phyloP scores from a whole-genome alignment of 1,140 invertebrate species.

The Caenorhabditis remanei region DNA sequence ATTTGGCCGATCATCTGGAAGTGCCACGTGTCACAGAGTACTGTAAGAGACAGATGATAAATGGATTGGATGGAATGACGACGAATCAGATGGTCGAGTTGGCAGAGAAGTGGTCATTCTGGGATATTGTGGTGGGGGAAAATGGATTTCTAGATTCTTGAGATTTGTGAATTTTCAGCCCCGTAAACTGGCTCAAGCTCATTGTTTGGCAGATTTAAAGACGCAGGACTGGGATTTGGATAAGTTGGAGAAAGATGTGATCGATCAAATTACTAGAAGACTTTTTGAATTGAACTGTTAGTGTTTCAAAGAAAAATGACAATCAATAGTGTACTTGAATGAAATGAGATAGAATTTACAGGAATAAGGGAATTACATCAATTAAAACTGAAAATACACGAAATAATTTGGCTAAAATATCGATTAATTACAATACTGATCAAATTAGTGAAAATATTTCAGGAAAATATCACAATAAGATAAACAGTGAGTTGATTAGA shows the following conservation, averaged over 20 bases:
- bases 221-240: conserved; percentile 12
- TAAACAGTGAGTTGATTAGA: no score
- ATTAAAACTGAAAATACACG: no score
- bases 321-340: no score
- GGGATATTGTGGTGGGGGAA: neutral
- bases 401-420: no score
- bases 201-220: neutral
- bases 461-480: no score
- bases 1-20: neutral
- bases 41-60: neutral
- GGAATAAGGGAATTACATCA: no score
- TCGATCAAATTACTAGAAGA: neutral
- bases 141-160: neutral
- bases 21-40: conserved; percentile 24
- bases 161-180: neutral
- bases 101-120: neutral
- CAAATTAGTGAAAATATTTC: no score
- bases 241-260: neutral
- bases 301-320: no score
- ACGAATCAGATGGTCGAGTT: neutral
- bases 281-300: conserved; percentile 22
- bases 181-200: neutral
- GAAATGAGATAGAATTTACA: no score
- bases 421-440: no score
- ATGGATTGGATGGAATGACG: neutral